A percentile compares a stretch with the other conserved stretches of the same genome.
Evolutionary conservation across 1,140 invertebrate genomes (phyloP).

Genomic region (Drosophila parvula): DNA sequence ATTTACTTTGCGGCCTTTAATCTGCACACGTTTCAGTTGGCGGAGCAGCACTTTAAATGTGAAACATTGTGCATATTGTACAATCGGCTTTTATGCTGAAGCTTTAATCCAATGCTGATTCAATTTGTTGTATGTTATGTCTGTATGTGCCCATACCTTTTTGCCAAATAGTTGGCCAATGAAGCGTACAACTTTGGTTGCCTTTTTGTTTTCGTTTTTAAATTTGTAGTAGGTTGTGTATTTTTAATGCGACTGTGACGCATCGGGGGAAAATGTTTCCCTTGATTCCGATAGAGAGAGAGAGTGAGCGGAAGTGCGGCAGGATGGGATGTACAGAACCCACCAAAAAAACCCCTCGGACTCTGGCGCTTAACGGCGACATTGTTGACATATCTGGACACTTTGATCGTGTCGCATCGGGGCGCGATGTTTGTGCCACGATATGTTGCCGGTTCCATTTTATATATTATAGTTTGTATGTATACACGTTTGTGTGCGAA

Average conservation of each 20-base stretch:
- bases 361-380: constrained; percentile 55
- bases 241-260: constrained; percentile 37
- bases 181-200: constrained; percentile 28
- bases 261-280: constrained; percentile 38
- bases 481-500: constrained; percentile 2
- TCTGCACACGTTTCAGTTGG: constrained; percentile 24
- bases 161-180: constrained; percentile 58
- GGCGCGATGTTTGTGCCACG: constrained; percentile 34
- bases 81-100: constrained; percentile 26
- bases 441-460: constrained; percentile 45
- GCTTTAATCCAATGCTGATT: constrained; percentile 31
- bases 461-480: neutral
- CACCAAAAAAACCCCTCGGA: constrained; percentile 7
- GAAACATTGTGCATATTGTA: constrained; percentile 7
- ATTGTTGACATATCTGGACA: constrained; percentile 75
- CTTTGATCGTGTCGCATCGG: constrained; percentile 43
- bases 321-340: constrained; percentile 16
- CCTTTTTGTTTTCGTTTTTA: constrained; percentile 26
- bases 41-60: constrained; percentile 12
- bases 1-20: constrained; percentile 22
- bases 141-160: constrained; percentile 1
- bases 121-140: constrained; percentile 24
- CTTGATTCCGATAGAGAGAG: constrained; percentile 26
- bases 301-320: constrained; percentile 30
- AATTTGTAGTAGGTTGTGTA: constrained; percentile 39